Conservation (phyloP, 2,888 invertebrate genomes). For the Xestoiulus laeticollis region DNA sequence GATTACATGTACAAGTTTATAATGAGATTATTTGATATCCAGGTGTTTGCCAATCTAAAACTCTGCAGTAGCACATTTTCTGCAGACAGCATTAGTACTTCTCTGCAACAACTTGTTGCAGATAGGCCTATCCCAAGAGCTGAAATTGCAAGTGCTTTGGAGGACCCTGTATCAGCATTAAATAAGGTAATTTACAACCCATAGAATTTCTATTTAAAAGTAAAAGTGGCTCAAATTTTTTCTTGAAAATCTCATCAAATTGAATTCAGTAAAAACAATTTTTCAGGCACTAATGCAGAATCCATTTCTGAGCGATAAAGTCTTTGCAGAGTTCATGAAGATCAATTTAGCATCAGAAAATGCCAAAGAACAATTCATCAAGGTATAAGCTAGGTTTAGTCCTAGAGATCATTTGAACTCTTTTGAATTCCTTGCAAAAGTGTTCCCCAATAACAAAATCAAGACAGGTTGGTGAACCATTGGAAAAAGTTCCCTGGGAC, state of each 20-base stretch:
- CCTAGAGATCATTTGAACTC: too few relatives aligned
- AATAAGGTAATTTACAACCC: neutral
- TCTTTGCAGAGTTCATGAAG: neutral
- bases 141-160: neutral
- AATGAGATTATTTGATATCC: neutral
- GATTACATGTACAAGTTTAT: neutral
- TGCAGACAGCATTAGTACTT: neutral
- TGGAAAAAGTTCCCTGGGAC: too few relatives aligned
- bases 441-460: too few relatives aligned
- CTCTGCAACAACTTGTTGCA: neutral
- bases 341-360: neutral
- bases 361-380: neutral
- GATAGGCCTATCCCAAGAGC: neutral
- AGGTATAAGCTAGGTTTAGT: too few relatives aligned
- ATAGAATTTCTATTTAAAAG: too few relatives aligned
- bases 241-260: too few relatives aligned
- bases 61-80: neutral
- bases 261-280: too few relatives aligned
- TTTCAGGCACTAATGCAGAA: conserved; percentile 8
- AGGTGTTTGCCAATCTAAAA: neutral
- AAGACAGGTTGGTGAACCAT: too few relatives aligned
- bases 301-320: neutral
- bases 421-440: too few relatives aligned
- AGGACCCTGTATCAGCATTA: neutral
- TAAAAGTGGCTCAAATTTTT: too few relatives aligned